phyloP scores from a whole-genome alignment of 2,113 vertebrate genomes.

The Puntigrus tetrazona region DNA sequence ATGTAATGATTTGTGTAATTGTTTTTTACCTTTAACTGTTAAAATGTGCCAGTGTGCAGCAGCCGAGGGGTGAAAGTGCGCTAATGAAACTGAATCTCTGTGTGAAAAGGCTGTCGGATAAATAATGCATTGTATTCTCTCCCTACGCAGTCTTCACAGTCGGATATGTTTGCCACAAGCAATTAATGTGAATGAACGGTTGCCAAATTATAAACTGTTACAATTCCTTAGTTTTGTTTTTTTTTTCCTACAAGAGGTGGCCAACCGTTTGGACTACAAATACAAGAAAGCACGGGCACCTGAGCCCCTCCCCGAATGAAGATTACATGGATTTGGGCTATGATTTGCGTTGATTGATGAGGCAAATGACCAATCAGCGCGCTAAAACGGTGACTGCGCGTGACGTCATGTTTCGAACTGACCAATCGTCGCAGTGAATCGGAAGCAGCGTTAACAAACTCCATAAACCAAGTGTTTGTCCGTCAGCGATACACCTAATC shows the following conservation, averaged over 20 bases:
- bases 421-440: conserved; percentile 48
- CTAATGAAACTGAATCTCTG: conserved; percentile 6
- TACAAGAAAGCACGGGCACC: neutral
- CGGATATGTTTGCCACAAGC: neutral
- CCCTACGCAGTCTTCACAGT: neutral
- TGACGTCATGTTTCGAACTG: neutral
- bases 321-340: conserved; percentile 27
- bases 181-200: neutral
- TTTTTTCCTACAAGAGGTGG: neutral
- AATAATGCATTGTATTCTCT: conserved; percentile 4
- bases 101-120: neutral
- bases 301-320: conserved; percentile 25
- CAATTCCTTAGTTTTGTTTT: neutral
- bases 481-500: conserved; percentile 53
- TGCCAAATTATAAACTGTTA: neutral
- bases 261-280: neutral
- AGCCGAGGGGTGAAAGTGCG: neutral
- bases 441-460: conserved; percentile 31
- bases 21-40: neutral
- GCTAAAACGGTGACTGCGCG: neutral
- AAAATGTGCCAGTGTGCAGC: neutral
- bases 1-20: too few relatives aligned
- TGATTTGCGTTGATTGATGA: conserved; percentile 48
- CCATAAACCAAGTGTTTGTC: conserved; percentile 44
- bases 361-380: conserved; percentile 36